phyloP scores from a whole-genome alignment of 2,797 vertebrate genomes.

The Rousettus madagascariensis region DNA sequence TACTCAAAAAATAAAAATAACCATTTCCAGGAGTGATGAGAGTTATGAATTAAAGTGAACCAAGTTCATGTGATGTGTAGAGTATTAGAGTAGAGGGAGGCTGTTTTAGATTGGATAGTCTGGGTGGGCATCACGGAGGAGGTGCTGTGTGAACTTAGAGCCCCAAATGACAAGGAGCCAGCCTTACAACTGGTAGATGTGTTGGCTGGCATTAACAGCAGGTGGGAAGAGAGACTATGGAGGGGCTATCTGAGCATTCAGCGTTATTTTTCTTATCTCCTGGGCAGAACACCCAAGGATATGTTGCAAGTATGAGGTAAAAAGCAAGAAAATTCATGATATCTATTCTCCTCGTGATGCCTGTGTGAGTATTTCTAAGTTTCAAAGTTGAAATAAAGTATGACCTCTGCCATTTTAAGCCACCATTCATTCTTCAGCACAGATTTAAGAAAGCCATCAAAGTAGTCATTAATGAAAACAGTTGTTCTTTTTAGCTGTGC shows the following conservation, averaged over 20 bases:
- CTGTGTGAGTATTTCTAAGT: background rate
- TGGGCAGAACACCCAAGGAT: background rate
- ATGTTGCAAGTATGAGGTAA: background rate
- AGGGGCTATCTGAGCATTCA: background rate
- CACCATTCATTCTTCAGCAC: background rate
- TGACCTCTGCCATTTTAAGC: background rate
- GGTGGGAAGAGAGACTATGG: background rate
- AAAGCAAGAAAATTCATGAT: background rate
- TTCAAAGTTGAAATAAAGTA: slow-evolving; percentile 1
- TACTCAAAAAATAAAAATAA: background rate
- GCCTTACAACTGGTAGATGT: background rate
- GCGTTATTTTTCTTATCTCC: background rate
- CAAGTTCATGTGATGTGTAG: background rate
- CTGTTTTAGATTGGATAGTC: background rate
- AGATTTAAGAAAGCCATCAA: background rate
- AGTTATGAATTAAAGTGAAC: background rate
- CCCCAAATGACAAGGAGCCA: background rate
- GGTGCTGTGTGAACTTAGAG: background rate
- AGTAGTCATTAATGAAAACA: background rate
- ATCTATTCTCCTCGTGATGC: background rate
- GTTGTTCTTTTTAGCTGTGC: background rate
- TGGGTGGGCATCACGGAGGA: background rate
- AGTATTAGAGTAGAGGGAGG: background rate
- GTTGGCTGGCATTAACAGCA: background rate
- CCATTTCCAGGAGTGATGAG: background rate